Percentiles rank a stretch among this genome's conserved stretches.
phyloP scores from a whole-genome alignment of 1,140 invertebrate species.

The Drosophila virilis region DNA sequence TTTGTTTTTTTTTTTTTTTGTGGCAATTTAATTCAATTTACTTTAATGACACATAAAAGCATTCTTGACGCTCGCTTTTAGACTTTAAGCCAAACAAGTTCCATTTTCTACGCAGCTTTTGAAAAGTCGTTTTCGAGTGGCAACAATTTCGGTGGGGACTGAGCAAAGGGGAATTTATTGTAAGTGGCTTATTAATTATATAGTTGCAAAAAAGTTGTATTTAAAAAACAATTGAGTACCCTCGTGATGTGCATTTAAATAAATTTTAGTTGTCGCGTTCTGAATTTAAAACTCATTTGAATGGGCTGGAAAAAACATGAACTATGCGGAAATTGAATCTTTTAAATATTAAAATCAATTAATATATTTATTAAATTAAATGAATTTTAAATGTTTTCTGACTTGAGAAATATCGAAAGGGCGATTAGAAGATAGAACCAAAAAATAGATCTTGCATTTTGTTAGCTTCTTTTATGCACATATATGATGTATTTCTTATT shows the following conservation, averaged over 20 bases:
- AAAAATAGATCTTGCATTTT: too few species aligned
- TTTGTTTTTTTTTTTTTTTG: slow-evolving; percentile 4
- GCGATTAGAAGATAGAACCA: too few species aligned
- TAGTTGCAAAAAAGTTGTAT: neutral
- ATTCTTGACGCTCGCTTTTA: slow-evolving; percentile 41
- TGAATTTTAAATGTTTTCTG: too few species aligned
- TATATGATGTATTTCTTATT: too few species aligned
- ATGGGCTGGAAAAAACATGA: neutral
- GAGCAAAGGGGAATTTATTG: neutral
- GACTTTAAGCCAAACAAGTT: slow-evolving; percentile 67
- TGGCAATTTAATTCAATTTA: slow-evolving; percentile 71
- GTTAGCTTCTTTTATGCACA: too few species aligned
- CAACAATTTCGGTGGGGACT: neutral
- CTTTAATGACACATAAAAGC: slow-evolving; percentile 72
- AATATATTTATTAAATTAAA: too few species aligned
- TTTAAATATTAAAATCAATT: too few species aligned
- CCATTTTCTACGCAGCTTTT: slow-evolving; percentile 56
- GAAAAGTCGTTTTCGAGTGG: slow-evolving; percentile 53
- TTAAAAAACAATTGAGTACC: neutral
- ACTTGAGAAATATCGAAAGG: too few species aligned
- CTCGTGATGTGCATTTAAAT: neutral
- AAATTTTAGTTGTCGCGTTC: neutral
- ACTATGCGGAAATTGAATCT: neutral
- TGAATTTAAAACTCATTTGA: neutral
- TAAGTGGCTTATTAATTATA: slow-evolving; percentile 14